Percentiles rank a stretch among this genome's conserved stretches.
Conservation (phyloP, 2,797 vertebrate species). For the Apogon talboti region DNA sequence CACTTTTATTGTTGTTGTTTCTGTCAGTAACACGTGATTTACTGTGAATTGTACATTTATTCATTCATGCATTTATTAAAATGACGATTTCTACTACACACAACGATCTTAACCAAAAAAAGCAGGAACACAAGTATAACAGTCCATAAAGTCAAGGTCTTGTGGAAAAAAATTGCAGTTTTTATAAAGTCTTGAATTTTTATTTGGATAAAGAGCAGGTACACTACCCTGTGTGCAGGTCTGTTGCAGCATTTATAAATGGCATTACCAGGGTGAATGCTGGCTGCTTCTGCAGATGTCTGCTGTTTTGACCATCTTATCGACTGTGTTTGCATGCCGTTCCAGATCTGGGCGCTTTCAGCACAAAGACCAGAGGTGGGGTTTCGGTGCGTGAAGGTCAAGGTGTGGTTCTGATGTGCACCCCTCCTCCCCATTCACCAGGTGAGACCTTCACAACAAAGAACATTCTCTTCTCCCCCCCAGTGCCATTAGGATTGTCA, state of each 20-base stretch:
- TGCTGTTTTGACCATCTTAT: neutral
- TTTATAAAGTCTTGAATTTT: no score
- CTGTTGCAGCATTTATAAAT: neutral
- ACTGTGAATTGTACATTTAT: no score
- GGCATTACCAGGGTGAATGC: neutral
- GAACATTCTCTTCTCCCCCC: neutral
- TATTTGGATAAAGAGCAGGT: no score
- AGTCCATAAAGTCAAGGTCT: no score
- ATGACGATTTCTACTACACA: no score
- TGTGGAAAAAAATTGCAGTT: no score
- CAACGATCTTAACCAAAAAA: no score
- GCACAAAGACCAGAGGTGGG: slow-evolving; percentile 88
- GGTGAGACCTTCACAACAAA: slow-evolving; percentile 78
- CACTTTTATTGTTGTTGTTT: no score
- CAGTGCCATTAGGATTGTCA: slow-evolving; percentile 8
- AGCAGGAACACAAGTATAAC: no score
- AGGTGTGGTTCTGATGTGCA: slow-evolving; percentile 96
- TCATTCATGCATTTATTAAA: no score
- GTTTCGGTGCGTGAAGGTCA: slow-evolving; percentile 96
- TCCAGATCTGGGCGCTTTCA: slow-evolving; percentile 93
- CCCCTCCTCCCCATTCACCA: slow-evolving; percentile 94
- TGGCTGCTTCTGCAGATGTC: neutral
- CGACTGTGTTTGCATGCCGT: slow-evolving; percentile 28
- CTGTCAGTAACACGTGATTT: no score
- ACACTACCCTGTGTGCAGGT: no score